Evolutionary conservation across 2,888 invertebrate genomes (phyloP), one percentile per base, ranked within the genome.

Genomic region (Danaus chrysippus): DNA sequence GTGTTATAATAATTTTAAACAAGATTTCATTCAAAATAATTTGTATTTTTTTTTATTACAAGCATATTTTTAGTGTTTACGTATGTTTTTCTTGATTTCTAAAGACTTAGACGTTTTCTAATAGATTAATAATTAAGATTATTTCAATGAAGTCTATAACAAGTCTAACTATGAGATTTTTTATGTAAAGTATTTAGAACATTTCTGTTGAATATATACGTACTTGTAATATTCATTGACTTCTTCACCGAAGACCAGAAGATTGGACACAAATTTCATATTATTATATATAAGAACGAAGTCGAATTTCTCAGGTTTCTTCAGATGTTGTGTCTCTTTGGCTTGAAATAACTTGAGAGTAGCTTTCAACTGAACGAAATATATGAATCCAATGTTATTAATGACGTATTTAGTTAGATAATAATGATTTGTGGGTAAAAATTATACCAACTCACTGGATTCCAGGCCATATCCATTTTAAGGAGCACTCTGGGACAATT

Each of bases 401-500:
- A 1, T 43, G 1, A 43, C 12, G 6, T 34, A 1, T 34, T 34
- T 6, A 34, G 3, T 34, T 34, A 34, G 23, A 8, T 5, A 1
- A 34, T 34, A 5, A 34, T 8, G 3, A 34, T 34, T 34, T 34
- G 23, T 34, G 3, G 23, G 6, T 34, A 34, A 34, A 5, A 34
- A 46, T 19, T 12, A 23, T 42, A 43, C 1, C 19, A 43, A 81
- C 87, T 85, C 65, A 90, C 90, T 13, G 89, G 89, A 71, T 88
- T 86, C 83, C 82, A 91, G 67, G 76, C 74, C 13, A 89, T 63
- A 11, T 76, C 75, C 82, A 89, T 85, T 65, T 88, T 82, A 61
- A 91, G 66, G 10, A 79, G 73, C 10, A 91, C 73, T 70, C 90
- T 78, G 0, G 90, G 90, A 63, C 82, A 87, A 65, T 86, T 87